phyloP scores from a whole-genome alignment of 2,113 vertebrate genomes.

The Anhinga anhinga region DNA sequence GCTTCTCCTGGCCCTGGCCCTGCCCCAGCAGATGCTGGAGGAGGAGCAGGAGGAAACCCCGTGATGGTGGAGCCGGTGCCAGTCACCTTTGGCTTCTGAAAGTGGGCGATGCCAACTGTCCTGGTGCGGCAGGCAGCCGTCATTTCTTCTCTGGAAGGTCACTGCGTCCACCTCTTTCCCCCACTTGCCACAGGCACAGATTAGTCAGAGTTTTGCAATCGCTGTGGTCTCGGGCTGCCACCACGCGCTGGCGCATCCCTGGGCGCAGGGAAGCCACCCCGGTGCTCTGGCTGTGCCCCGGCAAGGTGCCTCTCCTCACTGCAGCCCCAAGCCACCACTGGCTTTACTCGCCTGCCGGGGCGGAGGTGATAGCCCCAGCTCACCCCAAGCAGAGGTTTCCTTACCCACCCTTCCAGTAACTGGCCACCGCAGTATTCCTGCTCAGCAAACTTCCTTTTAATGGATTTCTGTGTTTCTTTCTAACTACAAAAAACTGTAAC shows the following conservation, averaged over 20 bases:
- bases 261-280: fast-evolving
- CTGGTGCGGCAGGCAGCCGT: fast-evolving
- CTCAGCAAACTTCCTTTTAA: not conserved
- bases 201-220: not conserved
- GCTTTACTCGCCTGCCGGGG: not conserved
- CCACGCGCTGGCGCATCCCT: fast-evolving
- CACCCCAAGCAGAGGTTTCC: not conserved
- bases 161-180: not conserved
- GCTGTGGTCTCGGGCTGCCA: not conserved
- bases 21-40: not conserved
- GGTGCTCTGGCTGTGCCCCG: fast-evolving
- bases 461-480: not conserved
- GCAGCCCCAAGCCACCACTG: not conserved
- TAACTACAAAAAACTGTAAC: not conserved
- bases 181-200: fast-evolving
- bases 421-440: not conserved
- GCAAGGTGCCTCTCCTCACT: not conserved
- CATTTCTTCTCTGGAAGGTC: not conserved
- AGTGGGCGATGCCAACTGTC: fast-evolving
- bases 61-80: fast-evolving
- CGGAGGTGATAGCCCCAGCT: not conserved
- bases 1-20: not conserved
- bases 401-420: not conserved
- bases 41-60: not conserved
- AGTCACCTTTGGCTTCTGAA: not conserved